Evolutionary conservation across 2,113 vertebrate genomes (phyloP), one percentile per base, ranked within the genome.

Genomic region (Tachysurus vachellii): DNA sequence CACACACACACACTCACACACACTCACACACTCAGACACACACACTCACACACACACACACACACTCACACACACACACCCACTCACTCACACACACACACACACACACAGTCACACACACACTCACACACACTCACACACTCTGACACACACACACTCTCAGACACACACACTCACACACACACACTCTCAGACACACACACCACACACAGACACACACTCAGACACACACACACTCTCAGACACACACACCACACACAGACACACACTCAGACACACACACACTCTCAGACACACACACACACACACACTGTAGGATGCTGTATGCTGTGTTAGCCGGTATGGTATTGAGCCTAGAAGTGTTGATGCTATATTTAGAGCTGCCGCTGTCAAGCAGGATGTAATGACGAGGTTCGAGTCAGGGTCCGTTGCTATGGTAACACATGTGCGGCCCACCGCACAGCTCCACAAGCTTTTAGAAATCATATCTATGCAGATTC

Each of bases 371-470:
- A 88, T 90, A 88, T 90, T 86, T 90, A 84, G 86, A 70, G 26
- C 64, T 28, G 79, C 66, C 80, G 87, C 80, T 81, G 88, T 87
- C 88, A 87, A 81, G 82, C 87, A 87, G 80, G 44, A 77, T 80
- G 84, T 89, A 80, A 86, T 86, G 83, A 85, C 68, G 77, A 47
- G 79, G 82, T 88, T 90, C 85, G 88, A 79, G 70, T 88, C 80
- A 89, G 84, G 75, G 82, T 64, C 86, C 64, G 28, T 90, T 54
- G 80, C 88, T 86, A 88, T 89, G 90, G 90, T 77, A 90, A 90
- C 88, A 21, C 68, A 28, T 62, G 61, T 85, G 86, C 84, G 79
- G 85, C 75, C 77, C 76, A 66, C 59, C 7, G 50, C 75, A 66
- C 44, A 7, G 28, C 59, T 84, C 54, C 77, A 31, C 17, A 0